Evolutionary conservation across 1,140 invertebrate genomes (phyloP), one percentile per base, ranked within the genome.

Genomic region (Nasonia giraulti): DNA sequence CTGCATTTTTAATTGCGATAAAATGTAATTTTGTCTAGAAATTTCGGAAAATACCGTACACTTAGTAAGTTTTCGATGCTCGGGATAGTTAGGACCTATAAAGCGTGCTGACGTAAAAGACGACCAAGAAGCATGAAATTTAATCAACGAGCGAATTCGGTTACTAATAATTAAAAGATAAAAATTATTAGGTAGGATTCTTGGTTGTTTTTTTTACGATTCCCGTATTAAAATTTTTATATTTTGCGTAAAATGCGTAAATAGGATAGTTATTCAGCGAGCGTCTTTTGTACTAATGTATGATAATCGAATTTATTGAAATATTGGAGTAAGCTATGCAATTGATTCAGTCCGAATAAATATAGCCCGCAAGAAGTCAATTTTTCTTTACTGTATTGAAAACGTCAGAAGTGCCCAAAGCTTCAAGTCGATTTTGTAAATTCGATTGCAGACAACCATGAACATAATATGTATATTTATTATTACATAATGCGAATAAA

Each of bases 211-310:
- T 71, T 27, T 31, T 12, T 17, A n/a, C 66, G 5, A 50, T 27
- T 71, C 27, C 14, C 31, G 68, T 33, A 71, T 12, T 33, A 31
- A 71, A 71, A 27, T 69, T 27, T 71, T 10, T 71, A 27, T 71
- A 71, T 33, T 71, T 71, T 71, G 27, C 12, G 27, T 66, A 11
- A 31, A 71, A 71, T 71, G 27, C 68, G 68, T 31, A 71, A 31
- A 31, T 71, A 71, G 68, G 23, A 71, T 71, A 71, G 68, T 27
- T 31, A n/a, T 33, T 17, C 3, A 23, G 68, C 68, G 68, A 71
- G 11, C 31, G 68, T 71, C 20, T 71, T 71, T 71, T 71, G 23
- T 71, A 71, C 27, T 71, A 71, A 71, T 71, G 23, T 71, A 71
- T 33, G 17, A 71, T 71, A 71, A 71, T 33, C 68, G 23, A 71